These are phyloP conservation scores for Psittacula echo DNA, from an alignment of 2,797 vertebrate genomes.

Conservation along the genomic window DNA sequence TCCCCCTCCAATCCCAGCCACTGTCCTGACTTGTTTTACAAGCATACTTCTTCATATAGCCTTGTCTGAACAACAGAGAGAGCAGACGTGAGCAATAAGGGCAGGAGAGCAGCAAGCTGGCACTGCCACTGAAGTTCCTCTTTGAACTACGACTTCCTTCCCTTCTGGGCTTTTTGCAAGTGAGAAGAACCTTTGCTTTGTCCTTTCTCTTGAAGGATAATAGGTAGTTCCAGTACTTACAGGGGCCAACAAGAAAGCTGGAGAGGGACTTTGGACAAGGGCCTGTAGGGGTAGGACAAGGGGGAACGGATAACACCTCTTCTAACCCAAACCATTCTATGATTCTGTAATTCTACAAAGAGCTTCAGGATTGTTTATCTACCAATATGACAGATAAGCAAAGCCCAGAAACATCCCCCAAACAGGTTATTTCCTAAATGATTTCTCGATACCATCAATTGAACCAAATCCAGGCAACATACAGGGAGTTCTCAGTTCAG, in stretches of 20 bases:
- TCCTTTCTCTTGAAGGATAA: background rate
- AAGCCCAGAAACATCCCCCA: background rate
- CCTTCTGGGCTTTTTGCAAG: background rate
- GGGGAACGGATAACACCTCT: background rate
- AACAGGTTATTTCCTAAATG: background rate
- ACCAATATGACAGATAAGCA: background rate
- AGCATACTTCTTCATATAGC: accelerated
- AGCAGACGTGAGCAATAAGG: background rate
- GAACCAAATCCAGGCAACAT: background rate
- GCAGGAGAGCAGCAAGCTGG: background rate
- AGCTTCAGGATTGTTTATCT: background rate
- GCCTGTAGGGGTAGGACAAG: background rate
- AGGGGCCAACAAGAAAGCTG: background rate
- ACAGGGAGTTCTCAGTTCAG: background rate
- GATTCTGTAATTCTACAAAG: background rate
- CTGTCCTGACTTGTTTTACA: background rate
- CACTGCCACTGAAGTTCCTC: background rate
- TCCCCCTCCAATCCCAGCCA: background rate
- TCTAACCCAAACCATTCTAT: background rate
- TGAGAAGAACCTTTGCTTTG: background rate
- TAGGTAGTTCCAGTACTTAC: background rate
- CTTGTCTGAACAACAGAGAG: accelerated
- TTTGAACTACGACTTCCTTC: background rate
- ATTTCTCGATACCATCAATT: background rate
- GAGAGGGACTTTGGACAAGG: background rate